Base-by-base conservation (phyloP, 2,113 vertebrate genomes). In the Barnardius zonarius region DNA sequence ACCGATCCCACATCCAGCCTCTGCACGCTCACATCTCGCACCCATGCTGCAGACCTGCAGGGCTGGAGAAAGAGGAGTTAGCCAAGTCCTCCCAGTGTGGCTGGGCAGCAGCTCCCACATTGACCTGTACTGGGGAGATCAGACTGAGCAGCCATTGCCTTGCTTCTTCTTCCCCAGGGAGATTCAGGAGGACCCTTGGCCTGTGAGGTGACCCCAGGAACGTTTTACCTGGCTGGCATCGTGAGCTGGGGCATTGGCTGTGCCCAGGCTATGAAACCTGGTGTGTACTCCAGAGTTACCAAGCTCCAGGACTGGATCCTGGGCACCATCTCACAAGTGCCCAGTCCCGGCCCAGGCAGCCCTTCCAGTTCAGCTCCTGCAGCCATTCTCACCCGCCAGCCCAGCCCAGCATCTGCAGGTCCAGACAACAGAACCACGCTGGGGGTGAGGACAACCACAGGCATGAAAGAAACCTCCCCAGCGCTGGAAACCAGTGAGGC, bases 201-300 rank as follows among this genome's bases (percentile, higher is more conserved):
- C 82, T 99, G 99, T 49, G 98, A 99, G 91, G 98, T 98, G 79
- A 97, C 98, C 8, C 98, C 99, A 0, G 99, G 99, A 1, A 98
- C 98, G 83, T 99, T 99, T 86, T 99, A 99, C 46, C 95, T 99
- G 92, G 99, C 99, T 0, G 99, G 99, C 24, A 97, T 99, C 1
- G 99, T 99, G 93, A 99, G 99, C 86, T 99, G 99, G 99, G 99
- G 99, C 3, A 93, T 98, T 5, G 99, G 99, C 67, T 99, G 99
- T 15, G 99, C 99, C 6, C 98, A 99, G 95, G 95, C 98, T 83
- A 98, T 97, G 95, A 98, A 95, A 51, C 99, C 99, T 0, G 99
- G 99, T 0, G 98, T 99, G 63, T 99, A 99, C 68, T 95, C 98
- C 15, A 98, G 98, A 1, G 74, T 99, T 73, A 99, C 99, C 48